Conservation (phyloP, 2,888 invertebrate genomes). For the Rhorus exstirpatorius region DNA sequence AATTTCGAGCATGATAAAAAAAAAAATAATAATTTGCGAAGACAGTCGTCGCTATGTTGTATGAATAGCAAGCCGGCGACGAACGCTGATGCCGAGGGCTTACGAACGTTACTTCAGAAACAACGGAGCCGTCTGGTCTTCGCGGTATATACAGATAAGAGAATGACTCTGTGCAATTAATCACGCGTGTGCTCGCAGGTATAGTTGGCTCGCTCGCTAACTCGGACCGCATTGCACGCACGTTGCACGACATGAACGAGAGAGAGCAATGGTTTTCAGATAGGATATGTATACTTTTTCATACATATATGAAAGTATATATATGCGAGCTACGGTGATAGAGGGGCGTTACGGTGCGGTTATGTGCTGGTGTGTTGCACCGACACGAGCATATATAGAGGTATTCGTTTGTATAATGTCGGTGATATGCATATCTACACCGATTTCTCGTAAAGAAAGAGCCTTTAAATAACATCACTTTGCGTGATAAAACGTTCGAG, state of each 20-base stretch:
- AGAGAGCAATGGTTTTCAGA: constrained; percentile 28
- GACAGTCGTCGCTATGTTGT: background rate
- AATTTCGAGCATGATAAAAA: background rate
- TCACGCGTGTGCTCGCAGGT: constrained; percentile 35
- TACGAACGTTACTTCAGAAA: constrained; percentile 37
- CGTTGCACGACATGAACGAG: constrained; percentile 22
- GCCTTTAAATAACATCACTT: background rate
- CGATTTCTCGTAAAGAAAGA: background rate
- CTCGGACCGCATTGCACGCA: constrained; percentile 41
- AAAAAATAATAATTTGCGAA: constrained; percentile 4
- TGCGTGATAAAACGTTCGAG: background rate
- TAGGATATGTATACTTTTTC: constrained; percentile 25
- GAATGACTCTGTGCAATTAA: constrained; percentile 47
- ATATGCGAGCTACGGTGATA: constrained; percentile 35
- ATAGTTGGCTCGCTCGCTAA: constrained; percentile 15
- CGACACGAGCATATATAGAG: background rate
- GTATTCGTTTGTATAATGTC: background rate
- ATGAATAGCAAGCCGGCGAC: constrained; percentile 3
- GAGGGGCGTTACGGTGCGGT: constrained; percentile 13
- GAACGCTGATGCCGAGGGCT: constrained; percentile 27
- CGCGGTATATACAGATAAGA: constrained; percentile 48
- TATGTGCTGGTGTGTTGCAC: background rate
- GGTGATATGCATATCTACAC: background rate
- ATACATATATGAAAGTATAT: background rate
- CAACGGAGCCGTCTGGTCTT: constrained; percentile 6